A percentile compares a stretch with the other conserved stretches of the same genome.
These are phyloP conservation scores for Dunckerocampus dactyliophorus DNA, from an alignment of 2,113 vertebrate genomes.

Conservation along the genomic window DNA sequence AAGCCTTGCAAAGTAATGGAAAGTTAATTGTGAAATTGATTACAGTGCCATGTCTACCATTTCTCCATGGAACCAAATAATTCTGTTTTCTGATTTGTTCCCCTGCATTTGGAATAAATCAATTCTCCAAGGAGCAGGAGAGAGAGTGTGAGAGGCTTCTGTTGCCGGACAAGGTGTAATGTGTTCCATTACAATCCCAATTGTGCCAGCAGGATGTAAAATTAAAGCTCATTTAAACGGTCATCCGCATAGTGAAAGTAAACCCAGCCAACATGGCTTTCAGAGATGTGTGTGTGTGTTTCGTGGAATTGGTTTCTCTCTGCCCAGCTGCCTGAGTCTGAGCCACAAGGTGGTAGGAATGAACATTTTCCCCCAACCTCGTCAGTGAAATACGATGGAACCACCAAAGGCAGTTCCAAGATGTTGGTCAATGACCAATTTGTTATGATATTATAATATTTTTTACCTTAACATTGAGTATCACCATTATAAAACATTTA, in stretches of 20 bases:
- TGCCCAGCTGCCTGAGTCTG: not conserved
- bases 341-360: not conserved
- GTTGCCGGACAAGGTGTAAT: conserved; percentile 62
- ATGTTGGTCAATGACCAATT: too few relatives aligned
- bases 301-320: not conserved
- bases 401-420: too few relatives aligned
- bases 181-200: conserved; percentile 62
- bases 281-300: conserved; percentile 15
- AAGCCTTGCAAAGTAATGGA: conserved; percentile 47
- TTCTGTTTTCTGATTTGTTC: conserved; percentile 66
- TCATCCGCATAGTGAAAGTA: conserved; percentile 45
- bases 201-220: conserved; percentile 61
- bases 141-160: conserved; percentile 34
- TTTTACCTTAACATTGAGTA: too few relatives aligned
- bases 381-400: too few relatives aligned
- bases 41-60: conserved; percentile 48
- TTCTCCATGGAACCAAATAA: conserved; percentile 58
- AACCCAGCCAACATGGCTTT: conserved; percentile 41
- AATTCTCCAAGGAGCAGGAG: conserved; percentile 49
- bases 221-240: conserved; percentile 65
- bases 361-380: too few relatives aligned
- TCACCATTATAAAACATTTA: too few relatives aligned
- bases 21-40: conserved; percentile 67
- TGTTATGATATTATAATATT: too few relatives aligned
- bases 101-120: conserved; percentile 62